These are phyloP conservation scores for Brachionus koreanus DNA, from an alignment of 1,140 invertebrate species.

Conservation along the genomic window DNA sequence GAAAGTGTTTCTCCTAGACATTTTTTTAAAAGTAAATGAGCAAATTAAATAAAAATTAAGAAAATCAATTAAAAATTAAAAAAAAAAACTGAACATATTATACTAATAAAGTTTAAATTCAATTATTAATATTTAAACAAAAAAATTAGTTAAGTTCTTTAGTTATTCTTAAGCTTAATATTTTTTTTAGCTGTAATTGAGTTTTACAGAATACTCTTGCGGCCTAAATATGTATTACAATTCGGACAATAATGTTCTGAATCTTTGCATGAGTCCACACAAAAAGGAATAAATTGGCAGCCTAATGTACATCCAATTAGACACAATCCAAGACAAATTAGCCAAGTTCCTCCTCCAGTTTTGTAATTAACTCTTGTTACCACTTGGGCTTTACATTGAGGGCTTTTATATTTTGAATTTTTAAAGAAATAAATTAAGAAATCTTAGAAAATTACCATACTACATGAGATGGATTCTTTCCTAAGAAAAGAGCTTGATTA, in stretches of 20 bases:
- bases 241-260: background rate
- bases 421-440: background rate
- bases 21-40: too few species aligned
- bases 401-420: background rate
- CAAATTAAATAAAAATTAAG: too few species aligned
- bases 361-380: background rate
- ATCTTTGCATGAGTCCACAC: background rate
- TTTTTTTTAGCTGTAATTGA: too few species aligned
- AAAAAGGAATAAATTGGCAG: background rate
- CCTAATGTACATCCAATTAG: background rate
- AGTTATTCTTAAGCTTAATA: too few species aligned
- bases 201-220: background rate
- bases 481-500: background rate
- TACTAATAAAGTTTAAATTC: too few species aligned
- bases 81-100: too few species aligned
- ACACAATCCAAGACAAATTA: background rate
- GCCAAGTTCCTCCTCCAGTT: background rate
- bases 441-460: background rate
- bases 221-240: background rate
- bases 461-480: background rate
- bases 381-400: background rate
- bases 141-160: too few species aligned
- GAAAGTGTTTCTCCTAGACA: too few species aligned
- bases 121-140: too few species aligned
- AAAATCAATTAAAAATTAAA: too few species aligned